Conservation (phyloP, 2,888 invertebrate genomes). For the Bombylius discolor region DNA sequence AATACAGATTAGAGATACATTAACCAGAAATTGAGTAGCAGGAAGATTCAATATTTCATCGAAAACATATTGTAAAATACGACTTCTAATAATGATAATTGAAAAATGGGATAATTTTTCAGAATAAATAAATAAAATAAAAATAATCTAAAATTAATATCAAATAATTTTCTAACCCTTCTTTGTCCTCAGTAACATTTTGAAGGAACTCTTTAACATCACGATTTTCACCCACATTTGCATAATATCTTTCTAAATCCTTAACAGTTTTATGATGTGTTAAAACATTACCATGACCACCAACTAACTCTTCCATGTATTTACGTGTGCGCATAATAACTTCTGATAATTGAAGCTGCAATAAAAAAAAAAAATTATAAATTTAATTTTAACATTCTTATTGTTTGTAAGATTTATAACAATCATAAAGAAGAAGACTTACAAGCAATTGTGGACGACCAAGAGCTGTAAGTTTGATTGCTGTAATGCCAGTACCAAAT, state of each 20-base stretch:
- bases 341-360: constrained; percentile 87
- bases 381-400: background rate
- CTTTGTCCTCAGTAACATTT: constrained; percentile 81
- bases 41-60: too few species aligned
- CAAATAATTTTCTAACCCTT: constrained; percentile 55
- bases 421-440: constrained; percentile 34
- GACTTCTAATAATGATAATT: too few species aligned
- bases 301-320: constrained; percentile 86
- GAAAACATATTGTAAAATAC: too few species aligned
- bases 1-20: too few species aligned
- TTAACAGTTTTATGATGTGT: constrained; percentile 77
- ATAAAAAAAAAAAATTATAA: background rate
- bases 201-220: constrained; percentile 80
- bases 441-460: constrained; percentile 89
- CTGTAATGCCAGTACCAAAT: constrained; percentile 90
- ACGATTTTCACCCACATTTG: constrained; percentile 59
- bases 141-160: too few species aligned
- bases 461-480: constrained; percentile 92
- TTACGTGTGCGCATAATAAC: constrained; percentile 90
- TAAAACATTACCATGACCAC: constrained; percentile 74
- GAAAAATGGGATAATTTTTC: too few species aligned
- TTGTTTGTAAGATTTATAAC: too few species aligned
- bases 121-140: too few species aligned
- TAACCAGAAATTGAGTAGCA: too few species aligned
- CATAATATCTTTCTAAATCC: constrained; percentile 74